Evolutionary conservation across 2,888 invertebrate genomes (phyloP).

Genomic region (Eretmocerus hayati): DNA sequence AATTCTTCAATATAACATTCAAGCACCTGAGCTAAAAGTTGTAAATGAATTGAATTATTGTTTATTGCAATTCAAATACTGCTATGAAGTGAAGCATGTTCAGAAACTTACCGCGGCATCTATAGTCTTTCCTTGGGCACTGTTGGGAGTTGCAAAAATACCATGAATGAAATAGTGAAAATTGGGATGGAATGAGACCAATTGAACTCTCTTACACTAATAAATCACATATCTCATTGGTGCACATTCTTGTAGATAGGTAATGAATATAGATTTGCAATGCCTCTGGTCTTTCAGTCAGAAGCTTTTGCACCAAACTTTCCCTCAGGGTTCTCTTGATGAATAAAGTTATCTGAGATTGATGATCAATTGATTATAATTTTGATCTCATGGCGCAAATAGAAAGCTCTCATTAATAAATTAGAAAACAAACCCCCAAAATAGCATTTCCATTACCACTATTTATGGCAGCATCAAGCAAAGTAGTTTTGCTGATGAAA

Average conservation of each 20-base stretch:
- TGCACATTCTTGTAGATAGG: slow-evolving; percentile 60
- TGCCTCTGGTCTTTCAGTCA: slow-evolving; percentile 64
- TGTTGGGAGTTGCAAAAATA: slow-evolving; percentile 1
- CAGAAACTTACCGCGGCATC: slow-evolving; percentile 59
- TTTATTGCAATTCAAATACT: too few relatives aligned
- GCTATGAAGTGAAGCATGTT: slow-evolving; percentile 22
- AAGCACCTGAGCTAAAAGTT: slow-evolving; percentile 39
- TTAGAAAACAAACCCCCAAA: slow-evolving; percentile 51
- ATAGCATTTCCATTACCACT: slow-evolving; percentile 74
- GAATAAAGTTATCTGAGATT: slow-evolving; percentile 63
- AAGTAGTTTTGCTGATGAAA: slow-evolving; percentile 57
- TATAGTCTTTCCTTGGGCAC: slow-evolving; percentile 60
- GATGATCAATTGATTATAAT: slow-evolving; percentile 2
- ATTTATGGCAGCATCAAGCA: slow-evolving; percentile 64
- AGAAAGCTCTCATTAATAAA: background rate
- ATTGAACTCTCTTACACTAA: slow-evolving; percentile 56
- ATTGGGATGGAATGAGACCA: slow-evolving; percentile 8
- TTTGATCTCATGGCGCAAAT: too few relatives aligned
- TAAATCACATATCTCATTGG: slow-evolving; percentile 63
- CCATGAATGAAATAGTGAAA: slow-evolving; percentile 3
- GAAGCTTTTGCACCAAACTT: slow-evolving; percentile 61
- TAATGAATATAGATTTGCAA: slow-evolving; percentile 69
- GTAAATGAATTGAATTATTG: too few relatives aligned
- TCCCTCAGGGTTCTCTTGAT: slow-evolving; percentile 67
- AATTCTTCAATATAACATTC: slow-evolving; percentile 39